Base-by-base conservation (phyloP, 2,797 vertebrate genomes). In the Triplophysa bombifrons region DNA sequence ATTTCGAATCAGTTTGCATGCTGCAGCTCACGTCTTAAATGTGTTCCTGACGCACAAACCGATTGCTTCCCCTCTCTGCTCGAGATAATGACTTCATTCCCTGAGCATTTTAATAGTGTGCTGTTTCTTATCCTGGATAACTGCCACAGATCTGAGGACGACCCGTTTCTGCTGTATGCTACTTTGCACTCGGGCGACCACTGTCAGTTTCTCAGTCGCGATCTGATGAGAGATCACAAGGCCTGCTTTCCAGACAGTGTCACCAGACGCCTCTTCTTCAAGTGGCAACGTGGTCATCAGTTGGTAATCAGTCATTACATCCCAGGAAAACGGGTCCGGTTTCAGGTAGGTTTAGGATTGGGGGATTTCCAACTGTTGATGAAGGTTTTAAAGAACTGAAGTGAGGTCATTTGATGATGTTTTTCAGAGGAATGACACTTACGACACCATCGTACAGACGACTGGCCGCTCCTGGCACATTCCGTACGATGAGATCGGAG, bases 271-370 rank as follows among this genome's bases (percentile, higher is more conserved):
- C 93, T 99, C 11, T 99, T 99, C 90, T 98, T 97, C 78, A 99
- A 98, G 87, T 99, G 98, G 98, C 98, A 99, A 87, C 93, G 95
- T 44, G 96, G 96, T 22, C 97, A 98, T 89, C 98, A 99, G 85
- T 87, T 98, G 55, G 93, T 87, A 0, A 58, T 96, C 70, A 74
- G 8, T 1, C 84, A 20, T 17, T 82, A 83, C 2, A 2, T 20
- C 1, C 82, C 81, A 2, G 88, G 89, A 76, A 92, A 82, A 74
- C 90, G 7, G 76, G 84, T 98, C 16, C 66, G n/a, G 0, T 96
- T 99, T 89, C 90, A 91, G 96, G 98, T 98, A 91, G 92, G 90
- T 64, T 27, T 25, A 22, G 1, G 8, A 22, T 38, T 5, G 2
- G 20, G 6, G 34, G 12, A 48, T 44, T 13, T 76, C 16, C 25